Conservation (phyloP, 2,113 vertebrate genomes). For the Nycticorax nycticorax region DNA sequence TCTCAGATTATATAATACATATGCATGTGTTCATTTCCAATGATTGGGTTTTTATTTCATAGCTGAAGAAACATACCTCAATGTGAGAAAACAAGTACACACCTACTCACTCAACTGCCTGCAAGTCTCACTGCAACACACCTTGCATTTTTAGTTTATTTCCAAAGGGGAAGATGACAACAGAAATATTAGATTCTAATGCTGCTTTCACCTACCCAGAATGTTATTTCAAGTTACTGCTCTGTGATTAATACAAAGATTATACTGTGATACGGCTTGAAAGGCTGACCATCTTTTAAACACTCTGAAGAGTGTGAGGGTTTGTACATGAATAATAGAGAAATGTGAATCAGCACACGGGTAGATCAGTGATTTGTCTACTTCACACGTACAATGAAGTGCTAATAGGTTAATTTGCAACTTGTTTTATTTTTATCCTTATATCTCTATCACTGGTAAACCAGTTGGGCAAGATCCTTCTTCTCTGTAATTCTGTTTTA, state of each 20-base stretch:
- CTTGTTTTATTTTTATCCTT: slow-evolving; percentile 15
- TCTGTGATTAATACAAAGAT: background rate
- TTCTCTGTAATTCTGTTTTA: background rate
- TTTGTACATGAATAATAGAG: background rate
- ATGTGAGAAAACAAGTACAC: background rate
- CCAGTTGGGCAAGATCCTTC: background rate
- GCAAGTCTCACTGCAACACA: background rate
- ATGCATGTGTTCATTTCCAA: background rate
- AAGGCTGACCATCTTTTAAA: background rate
- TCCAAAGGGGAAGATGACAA: background rate
- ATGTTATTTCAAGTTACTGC: background rate
- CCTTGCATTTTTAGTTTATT: background rate
- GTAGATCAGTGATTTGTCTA: background rate
- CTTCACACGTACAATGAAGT: background rate
- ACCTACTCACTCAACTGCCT: background rate
- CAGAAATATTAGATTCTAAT: background rate
- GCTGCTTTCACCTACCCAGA: background rate
- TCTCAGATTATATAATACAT: slow-evolving; percentile 4
- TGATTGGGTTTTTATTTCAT: background rate
- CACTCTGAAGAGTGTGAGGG: background rate
- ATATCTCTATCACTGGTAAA: background rate
- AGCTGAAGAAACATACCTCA: background rate
- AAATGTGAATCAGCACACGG: background rate
- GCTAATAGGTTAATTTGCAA: slow-evolving; percentile 34
- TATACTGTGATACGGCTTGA: background rate